Evolutionary conservation across 2,888 invertebrate species (phyloP).

Genomic region (Sabellastarte sp.): DNA sequence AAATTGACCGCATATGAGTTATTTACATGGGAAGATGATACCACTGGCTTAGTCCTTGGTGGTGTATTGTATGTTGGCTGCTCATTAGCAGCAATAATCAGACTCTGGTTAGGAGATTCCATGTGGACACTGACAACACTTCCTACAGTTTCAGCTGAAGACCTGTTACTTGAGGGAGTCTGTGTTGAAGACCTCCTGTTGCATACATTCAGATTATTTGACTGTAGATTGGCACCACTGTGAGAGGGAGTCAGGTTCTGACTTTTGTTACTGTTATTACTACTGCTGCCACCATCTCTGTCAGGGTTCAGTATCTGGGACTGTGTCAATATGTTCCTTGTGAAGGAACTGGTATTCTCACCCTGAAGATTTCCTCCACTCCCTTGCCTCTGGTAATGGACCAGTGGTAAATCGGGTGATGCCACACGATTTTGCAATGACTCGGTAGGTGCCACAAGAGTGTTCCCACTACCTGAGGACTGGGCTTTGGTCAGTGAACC

Average conservation of each 20-base stretch:
- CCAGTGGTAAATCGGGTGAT: conserved; percentile 54
- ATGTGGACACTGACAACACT: not conserved
- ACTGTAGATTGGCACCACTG: too few relatives aligned
- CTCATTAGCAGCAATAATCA: not conserved
- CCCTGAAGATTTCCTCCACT: not conserved
- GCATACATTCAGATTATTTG: too few relatives aligned
- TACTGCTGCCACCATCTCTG: not conserved
- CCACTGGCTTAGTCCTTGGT: not conserved
- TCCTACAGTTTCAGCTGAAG: not conserved
- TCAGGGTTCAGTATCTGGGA: conserved; percentile 16
- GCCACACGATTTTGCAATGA: conserved; percentile 12
- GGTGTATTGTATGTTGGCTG: not conserved
- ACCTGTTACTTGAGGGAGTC: not conserved
- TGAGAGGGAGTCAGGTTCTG: not conserved
- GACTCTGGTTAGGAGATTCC: too few relatives aligned
- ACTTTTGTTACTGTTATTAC: not conserved
- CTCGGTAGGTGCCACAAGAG: conserved; percentile 6
- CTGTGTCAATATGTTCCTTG: conserved; percentile 19
- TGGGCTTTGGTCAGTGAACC: not conserved
- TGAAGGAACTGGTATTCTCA: not conserved
- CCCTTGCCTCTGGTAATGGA: conserved; percentile 39
- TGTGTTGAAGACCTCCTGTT: not conserved
- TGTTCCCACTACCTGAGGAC: not conserved
- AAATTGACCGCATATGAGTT: too few relatives aligned
- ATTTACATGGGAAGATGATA: not conserved